Percentiles rank a stretch among this genome's conserved stretches.
Conservation (phyloP, 1,140 invertebrate species). For the Scylla paramamosain region DNA sequence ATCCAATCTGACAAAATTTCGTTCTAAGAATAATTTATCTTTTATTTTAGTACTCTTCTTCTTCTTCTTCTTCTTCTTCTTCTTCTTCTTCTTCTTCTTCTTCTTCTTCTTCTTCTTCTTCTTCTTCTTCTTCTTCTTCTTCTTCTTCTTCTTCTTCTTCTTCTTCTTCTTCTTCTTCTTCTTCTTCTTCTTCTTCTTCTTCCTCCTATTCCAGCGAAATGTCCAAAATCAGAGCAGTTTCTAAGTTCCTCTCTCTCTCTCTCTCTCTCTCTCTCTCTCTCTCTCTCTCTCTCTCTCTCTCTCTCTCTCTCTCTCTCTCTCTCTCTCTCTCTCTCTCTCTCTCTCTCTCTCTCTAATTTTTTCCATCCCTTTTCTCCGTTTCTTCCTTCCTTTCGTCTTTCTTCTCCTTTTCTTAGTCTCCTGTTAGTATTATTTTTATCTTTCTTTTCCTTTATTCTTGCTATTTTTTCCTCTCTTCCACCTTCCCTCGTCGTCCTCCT, state of each 20-base stretch:
- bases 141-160: neutral
- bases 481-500: neutral
- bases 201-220: neutral
- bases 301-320: neutral
- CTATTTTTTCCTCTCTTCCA: neutral
- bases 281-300: neutral
- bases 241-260: neutral
- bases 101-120: neutral
- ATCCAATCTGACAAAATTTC: too few species aligned
- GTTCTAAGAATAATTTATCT: too few species aligned
- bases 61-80: neutral
- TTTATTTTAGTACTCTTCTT: too few species aligned
- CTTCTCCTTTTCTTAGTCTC: neutral
- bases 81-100: neutral
- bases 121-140: neutral
- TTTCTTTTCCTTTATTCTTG: neutral
- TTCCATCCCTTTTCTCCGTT: neutral
- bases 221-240: neutral
- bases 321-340: constrained; percentile 6
- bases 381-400: neutral
- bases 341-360: neutral
- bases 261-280: neutral
- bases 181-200: neutral
- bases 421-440: neutral
- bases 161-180: neutral